Conservation (phyloP, 2,797 vertebrate genomes). For the Micromesistius poutassou region DNA sequence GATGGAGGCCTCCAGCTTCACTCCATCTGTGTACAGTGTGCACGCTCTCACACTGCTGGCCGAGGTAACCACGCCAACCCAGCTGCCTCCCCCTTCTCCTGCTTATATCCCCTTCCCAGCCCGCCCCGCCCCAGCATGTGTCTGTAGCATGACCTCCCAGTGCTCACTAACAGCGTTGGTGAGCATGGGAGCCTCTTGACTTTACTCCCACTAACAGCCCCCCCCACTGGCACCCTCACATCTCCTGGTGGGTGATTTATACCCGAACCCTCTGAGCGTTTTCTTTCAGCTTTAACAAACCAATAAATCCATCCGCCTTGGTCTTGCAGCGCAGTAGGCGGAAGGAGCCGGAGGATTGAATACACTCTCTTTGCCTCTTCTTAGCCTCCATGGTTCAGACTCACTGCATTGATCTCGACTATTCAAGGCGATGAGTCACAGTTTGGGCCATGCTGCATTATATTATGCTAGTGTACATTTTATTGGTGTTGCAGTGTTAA, state of each 20-base stretch:
- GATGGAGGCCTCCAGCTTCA: conserved; percentile 92
- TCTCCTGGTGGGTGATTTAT: conserved; percentile 29
- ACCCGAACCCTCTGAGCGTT: conserved; percentile 7
- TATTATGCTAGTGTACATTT: background rate
- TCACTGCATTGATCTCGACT: conserved; percentile 1
- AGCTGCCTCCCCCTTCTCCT: background rate
- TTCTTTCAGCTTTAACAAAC: conserved; percentile 24
- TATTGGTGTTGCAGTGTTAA: background rate
- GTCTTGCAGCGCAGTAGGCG: conserved; percentile 23
- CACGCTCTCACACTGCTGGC: conserved; percentile 94
- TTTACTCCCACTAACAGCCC: background rate
- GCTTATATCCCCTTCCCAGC: background rate
- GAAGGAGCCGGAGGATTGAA: conserved; percentile 23
- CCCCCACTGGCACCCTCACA: background rate
- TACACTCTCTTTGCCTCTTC: conserved; percentile 2
- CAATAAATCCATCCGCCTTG: conserved; percentile 29
- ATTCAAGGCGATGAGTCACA: background rate
- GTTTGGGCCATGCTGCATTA: background rate
- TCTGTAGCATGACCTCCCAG: too few relatives aligned
- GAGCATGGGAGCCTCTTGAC: background rate
- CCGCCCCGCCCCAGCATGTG: background rate
- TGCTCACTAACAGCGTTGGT: background rate
- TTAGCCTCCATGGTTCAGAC: background rate
- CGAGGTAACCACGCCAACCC: conserved; percentile 82
- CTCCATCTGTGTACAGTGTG: conserved; percentile 96